Percentiles rank a stretch among this genome's conserved stretches.
Conservation (phyloP, 1,140 invertebrate genomes). For the Drosophila burlai region DNA sequence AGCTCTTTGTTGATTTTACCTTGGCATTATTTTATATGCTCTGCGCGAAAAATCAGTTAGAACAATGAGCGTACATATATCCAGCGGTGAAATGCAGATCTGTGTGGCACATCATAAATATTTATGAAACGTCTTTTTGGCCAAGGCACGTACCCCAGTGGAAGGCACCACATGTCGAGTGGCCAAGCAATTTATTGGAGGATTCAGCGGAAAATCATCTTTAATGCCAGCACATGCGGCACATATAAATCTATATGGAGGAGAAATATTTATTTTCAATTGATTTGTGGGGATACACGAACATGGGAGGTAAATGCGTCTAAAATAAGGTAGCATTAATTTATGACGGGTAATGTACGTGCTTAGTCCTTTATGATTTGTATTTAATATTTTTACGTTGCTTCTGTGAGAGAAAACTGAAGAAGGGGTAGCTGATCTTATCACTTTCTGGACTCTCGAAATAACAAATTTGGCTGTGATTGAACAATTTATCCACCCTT, state of each 20-base stretch:
- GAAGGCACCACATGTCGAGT: constrained; percentile 47
- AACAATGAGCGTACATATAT: constrained; percentile 22
- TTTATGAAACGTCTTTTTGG: constrained; percentile 62
- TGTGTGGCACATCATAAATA: constrained; percentile 68
- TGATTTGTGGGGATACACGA: constrained; percentile 35
- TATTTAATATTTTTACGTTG: not conserved
- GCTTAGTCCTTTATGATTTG: not conserved
- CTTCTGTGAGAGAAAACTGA: not conserved
- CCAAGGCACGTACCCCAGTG: constrained; percentile 24
- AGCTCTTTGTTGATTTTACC: constrained; percentile 41
- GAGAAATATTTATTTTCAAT: constrained; percentile 60
- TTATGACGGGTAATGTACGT: constrained; percentile 4
- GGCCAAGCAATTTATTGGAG: constrained; percentile 65
- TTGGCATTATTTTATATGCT: constrained; percentile 27
- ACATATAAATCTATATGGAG: constrained; percentile 56
- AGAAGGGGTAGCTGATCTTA: not conserved
- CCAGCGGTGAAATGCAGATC: constrained; percentile 32
- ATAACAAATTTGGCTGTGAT: not conserved
- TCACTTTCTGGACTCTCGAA: not conserved
- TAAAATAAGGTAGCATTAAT: constrained; percentile 9
- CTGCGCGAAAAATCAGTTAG: constrained; percentile 45
- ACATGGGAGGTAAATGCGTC: constrained; percentile 4
- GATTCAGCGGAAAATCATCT: constrained; percentile 68
- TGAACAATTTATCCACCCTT: not conserved
- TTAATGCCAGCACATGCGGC: constrained; percentile 74